phyloP scores from a whole-genome alignment of 2,797 vertebrate species.

The Remorina albescens region DNA sequence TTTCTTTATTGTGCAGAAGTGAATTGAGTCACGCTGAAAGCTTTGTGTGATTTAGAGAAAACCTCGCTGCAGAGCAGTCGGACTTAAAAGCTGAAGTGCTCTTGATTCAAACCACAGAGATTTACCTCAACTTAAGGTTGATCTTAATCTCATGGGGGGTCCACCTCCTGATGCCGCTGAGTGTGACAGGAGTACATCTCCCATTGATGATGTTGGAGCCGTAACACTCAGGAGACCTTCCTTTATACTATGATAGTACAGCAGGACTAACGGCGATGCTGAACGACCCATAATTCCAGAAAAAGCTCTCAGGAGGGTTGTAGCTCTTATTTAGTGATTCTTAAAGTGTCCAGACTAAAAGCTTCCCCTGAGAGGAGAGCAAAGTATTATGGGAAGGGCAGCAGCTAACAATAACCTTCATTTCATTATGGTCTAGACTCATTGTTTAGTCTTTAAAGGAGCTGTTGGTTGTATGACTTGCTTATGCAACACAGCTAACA shows the following conservation, averaged over 20 bases:
- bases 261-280: neutral
- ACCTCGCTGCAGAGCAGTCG: slow-evolving; percentile 6
- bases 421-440: neutral
- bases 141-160: neutral
- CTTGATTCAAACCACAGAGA: slow-evolving; percentile 6
- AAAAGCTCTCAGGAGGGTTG: neutral
- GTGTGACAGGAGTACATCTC: neutral
- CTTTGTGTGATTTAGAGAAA: slow-evolving; percentile 19
- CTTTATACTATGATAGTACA: neutral
- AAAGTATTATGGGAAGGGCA: neutral
- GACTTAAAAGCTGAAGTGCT: neutral
- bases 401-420: neutral
- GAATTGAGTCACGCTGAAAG: slow-evolving; percentile 21
- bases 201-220: neutral
- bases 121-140: neutral
- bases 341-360: neutral
- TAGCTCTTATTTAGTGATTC: too few species aligned
- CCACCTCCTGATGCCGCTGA: neutral
- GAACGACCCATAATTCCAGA: neutral
- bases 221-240: neutral
- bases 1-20: slow-evolving; percentile 13
- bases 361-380: neutral
- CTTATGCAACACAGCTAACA: too few species aligned
- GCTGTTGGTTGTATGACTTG: too few species aligned
- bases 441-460: too few species aligned